These are phyloP conservation scores for Pangasius mekongensis DNA, from an alignment of 2,797 vertebrate species.

Conservation along the genomic window DNA sequence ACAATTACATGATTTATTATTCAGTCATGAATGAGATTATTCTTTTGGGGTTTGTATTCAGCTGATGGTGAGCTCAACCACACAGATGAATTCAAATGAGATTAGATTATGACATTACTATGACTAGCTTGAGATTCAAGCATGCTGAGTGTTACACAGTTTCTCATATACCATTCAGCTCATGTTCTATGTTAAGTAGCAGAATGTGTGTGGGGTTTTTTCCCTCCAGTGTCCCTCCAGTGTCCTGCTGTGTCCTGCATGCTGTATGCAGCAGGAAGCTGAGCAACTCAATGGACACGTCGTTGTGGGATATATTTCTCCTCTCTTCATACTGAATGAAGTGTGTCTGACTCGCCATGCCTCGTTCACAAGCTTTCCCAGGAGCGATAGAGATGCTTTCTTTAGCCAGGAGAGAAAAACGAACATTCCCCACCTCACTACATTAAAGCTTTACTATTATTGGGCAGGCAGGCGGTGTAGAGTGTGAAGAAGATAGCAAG, in stretches of 20 bases:
- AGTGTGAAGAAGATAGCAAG: constrained; percentile 8
- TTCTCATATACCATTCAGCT: constrained; percentile 19
- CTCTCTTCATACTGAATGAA: constrained; percentile 14
- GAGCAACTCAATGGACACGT: neutral
- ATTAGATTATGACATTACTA: neutral
- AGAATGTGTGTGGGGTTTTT: neutral
- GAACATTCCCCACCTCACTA: neutral
- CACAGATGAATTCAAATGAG: neutral
- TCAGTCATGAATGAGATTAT: neutral
- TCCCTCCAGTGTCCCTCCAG: no score
- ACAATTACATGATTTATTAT: neutral
- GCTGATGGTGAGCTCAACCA: neutral
- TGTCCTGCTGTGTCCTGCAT: neutral
- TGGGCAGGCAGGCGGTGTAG: neutral
- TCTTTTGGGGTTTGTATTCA: neutral
- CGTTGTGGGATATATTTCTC: neutral
- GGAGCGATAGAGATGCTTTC: constrained; percentile 13
- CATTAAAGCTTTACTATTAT: constrained; percentile 6
- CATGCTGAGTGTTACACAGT: neutral
- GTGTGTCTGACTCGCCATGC: constrained; percentile 9
- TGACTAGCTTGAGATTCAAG: neutral
- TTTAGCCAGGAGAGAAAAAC: neutral
- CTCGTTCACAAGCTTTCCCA: neutral
- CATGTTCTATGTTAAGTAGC: constrained; percentile 4
- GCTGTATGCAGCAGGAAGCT: neutral